phyloP scores from a whole-genome alignment of 2,797 vertebrate species.

The Myioborus melanocephalus region DNA sequence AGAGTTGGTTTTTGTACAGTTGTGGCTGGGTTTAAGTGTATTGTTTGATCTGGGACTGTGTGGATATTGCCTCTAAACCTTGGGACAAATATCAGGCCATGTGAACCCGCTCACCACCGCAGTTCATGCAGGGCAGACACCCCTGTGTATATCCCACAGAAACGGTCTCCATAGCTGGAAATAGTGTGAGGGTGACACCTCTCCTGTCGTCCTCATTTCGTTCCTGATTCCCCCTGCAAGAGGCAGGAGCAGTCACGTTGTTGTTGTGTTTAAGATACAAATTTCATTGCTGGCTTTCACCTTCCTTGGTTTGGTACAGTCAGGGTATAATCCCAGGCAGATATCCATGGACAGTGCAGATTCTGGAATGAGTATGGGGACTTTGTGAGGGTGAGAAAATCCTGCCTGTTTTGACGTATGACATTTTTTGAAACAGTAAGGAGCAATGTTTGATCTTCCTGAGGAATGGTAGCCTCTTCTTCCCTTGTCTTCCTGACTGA shows the following conservation, averaged over 20 bases:
- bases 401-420: background rate
- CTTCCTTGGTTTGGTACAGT: background rate
- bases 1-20: background rate
- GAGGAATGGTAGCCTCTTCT: background rate
- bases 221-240: background rate
- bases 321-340: background rate
- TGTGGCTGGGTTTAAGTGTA: background rate
- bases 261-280: background rate
- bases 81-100: background rate
- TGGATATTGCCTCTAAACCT: rapidly evolving
- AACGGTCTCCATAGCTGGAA: background rate
- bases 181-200: rapidly evolving
- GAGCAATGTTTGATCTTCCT: background rate
- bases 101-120: rapidly evolving
- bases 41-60: background rate
- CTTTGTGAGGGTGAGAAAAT: background rate
- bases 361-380: background rate
- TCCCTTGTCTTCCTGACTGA: background rate
- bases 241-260: rapidly evolving
- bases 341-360: background rate
- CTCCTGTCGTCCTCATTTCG: background rate
- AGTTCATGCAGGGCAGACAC: too few relatives aligned
- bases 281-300: background rate
- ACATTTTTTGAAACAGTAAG: background rate
- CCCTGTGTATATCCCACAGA: background rate